Evolutionary conservation across 2,797 vertebrate species (phyloP).

Genomic region (Knipowitschia caucasica): DNA sequence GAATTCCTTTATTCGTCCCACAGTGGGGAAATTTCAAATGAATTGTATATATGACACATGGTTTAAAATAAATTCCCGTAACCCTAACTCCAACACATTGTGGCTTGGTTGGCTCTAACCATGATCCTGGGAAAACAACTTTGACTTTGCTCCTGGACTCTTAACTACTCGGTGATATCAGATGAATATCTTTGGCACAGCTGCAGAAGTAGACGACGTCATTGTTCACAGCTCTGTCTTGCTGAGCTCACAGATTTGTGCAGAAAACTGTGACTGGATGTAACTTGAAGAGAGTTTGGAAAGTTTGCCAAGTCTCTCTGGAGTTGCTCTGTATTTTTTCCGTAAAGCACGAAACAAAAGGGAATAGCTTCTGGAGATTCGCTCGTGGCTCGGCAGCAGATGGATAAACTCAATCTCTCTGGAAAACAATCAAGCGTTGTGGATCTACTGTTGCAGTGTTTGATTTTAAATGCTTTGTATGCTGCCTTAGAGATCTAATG

Average conservation of each 20-base stretch:
- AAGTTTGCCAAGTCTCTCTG: constrained; percentile 5
- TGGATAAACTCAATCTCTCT: not conserved
- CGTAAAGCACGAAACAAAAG: not conserved
- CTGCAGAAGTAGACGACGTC: not conserved
- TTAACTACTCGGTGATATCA: too few relatives aligned
- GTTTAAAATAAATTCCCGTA: too few relatives aligned
- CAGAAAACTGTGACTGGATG: not conserved
- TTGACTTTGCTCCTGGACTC: too few relatives aligned
- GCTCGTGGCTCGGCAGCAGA: not conserved
- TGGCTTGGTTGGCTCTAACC: too few relatives aligned
- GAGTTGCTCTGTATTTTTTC: not conserved
- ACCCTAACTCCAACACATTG: too few relatives aligned
- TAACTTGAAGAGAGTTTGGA: not conserved
- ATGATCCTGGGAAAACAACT: too few relatives aligned
- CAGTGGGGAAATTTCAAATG: too few relatives aligned
- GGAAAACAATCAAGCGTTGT: not conserved
- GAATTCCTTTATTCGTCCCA: too few relatives aligned
- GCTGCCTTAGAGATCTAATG: not conserved
- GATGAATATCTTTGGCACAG: too few relatives aligned
- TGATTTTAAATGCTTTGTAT: constrained; percentile 9
- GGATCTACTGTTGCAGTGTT: not conserved
- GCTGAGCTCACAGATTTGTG: constrained; percentile 4
- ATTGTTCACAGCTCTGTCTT: not conserved
- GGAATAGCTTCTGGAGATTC: not conserved
- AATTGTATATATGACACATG: too few relatives aligned